A percentile compares a stretch with the other conserved stretches of the same genome.
Conservation (phyloP, 2,888 invertebrate species). For the Empis livida region DNA sequence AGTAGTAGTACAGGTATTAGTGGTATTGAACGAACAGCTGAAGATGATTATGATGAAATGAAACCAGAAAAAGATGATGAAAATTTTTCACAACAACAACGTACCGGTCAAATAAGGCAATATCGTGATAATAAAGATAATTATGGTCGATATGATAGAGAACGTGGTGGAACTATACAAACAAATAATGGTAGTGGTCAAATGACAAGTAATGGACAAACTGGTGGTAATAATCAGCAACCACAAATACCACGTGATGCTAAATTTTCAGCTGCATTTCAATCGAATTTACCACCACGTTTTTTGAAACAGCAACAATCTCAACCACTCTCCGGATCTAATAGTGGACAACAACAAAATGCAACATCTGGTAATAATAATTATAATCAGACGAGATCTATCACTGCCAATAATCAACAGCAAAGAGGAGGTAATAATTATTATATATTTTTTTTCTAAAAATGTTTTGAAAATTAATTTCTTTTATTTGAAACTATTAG, state of each 20-base stretch:
- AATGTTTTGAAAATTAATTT: too few relatives aligned
- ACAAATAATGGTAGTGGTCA: slow-evolving; percentile 21
- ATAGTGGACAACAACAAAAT: slow-evolving; percentile 12
- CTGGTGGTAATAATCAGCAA: slow-evolving; percentile 15
- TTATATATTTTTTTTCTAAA: neutral
- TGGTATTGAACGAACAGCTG: neutral
- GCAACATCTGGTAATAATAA: slow-evolving; percentile 10
- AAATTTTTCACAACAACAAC: slow-evolving; percentile 4
- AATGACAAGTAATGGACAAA: slow-evolving; percentile 19
- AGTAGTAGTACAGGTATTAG: slow-evolving; percentile 4
- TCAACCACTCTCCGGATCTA: slow-evolving; percentile 15
- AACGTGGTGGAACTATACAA: slow-evolving; percentile 6
- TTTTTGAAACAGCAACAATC: slow-evolving; percentile 61
- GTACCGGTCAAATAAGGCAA: slow-evolving; percentile 1
- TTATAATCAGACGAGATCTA: slow-evolving; percentile 11
- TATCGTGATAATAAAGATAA: slow-evolving; percentile 13
- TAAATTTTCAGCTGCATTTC: slow-evolving; percentile 58
- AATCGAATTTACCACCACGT: slow-evolving; percentile 73
- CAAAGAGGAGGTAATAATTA: slow-evolving; percentile 3
- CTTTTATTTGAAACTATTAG: neutral
- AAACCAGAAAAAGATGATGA: neutral
- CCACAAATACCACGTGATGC: slow-evolving; percentile 16
- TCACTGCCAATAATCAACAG: slow-evolving; percentile 18
- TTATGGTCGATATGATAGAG: slow-evolving; percentile 15
- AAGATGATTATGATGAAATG: neutral